phyloP scores from a whole-genome alignment of 2,797 vertebrate species.

The Phataginus tricuspis region DNA sequence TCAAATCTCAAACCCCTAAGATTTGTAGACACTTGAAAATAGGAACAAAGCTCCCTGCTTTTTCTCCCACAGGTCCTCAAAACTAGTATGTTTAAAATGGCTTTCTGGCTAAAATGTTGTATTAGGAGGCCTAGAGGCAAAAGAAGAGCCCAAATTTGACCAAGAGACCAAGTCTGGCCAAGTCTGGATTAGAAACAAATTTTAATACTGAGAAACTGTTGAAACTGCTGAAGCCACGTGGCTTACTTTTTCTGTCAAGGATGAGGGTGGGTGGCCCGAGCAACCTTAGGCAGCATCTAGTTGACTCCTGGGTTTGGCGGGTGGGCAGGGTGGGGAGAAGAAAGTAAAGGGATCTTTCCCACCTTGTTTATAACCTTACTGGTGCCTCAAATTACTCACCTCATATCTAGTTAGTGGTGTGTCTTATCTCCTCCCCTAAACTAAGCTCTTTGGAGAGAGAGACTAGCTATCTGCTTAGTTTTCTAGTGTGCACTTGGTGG shows the following conservation, averaged over 20 bases:
- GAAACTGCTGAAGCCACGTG: neutral
- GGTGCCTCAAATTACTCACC: neutral
- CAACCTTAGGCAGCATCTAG: neutral
- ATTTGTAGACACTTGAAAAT: neutral
- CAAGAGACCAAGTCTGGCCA: neutral
- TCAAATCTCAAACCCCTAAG: neutral
- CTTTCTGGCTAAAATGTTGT: slow-evolving; percentile 5
- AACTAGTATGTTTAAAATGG: neutral
- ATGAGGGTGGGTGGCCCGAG: neutral
- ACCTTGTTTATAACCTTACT: neutral
- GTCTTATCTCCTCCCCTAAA: neutral
- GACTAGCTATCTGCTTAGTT: neutral
- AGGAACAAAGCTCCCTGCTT: neutral
- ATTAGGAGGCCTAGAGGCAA: neutral
- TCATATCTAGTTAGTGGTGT: neutral
- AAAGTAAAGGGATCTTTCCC: neutral
- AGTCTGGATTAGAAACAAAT: neutral
- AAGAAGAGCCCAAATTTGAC: neutral
- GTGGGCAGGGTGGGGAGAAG: neutral
- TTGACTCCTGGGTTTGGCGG: neutral
- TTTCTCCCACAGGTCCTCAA: neutral
- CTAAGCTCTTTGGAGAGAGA: neutral
- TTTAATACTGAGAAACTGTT: neutral
- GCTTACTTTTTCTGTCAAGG: neutral
- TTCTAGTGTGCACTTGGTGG: neutral